Evolutionary conservation across 2,888 invertebrate species (phyloP).

Genomic region (Ethmia dodecea): DNA sequence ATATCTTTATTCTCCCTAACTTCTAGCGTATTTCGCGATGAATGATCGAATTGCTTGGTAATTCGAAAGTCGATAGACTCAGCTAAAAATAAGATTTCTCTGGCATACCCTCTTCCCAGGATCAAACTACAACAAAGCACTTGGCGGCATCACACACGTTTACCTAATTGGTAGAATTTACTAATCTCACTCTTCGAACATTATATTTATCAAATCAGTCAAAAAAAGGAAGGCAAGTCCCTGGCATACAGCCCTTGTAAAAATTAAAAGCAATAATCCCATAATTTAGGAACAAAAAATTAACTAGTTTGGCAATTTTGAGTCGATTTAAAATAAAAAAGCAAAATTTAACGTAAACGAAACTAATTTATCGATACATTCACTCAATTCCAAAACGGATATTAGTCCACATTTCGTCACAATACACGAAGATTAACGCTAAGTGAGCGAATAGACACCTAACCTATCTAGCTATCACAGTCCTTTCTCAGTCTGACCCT

Average conservation of each 20-base stretch:
- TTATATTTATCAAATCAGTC: conserved; percentile 64
- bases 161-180: conserved; percentile 56
- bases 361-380: conserved; percentile 34
- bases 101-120: conserved; percentile 54
- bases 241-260: conserved; percentile 23
- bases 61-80: conserved; percentile 70
- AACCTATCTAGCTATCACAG: conserved; percentile 76
- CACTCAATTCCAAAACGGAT: conserved; percentile 44
- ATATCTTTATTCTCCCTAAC: conserved; percentile 61
- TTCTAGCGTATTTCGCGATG: conserved; percentile 74
- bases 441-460: conserved; percentile 70
- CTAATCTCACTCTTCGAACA: conserved; percentile 66
- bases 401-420: conserved; percentile 39
- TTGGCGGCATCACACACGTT: conserved; percentile 54
- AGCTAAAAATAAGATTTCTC: conserved; percentile 65
- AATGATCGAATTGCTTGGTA: conserved; percentile 75
- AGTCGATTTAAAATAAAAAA: conserved; percentile 33
- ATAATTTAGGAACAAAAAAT: conserved; percentile 45
- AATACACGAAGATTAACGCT: conserved; percentile 59
- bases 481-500: conserved; percentile 77
- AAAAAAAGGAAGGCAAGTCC: conserved; percentile 36
- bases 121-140: conserved; percentile 60
- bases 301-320: conserved; percentile 35
- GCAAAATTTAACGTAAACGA: conserved; percentile 18
- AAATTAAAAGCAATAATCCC: conserved; percentile 36